Evolutionary conservation across 1,140 invertebrate species (phyloP).

Genomic region (Drosophila sulfurigaster): DNA sequence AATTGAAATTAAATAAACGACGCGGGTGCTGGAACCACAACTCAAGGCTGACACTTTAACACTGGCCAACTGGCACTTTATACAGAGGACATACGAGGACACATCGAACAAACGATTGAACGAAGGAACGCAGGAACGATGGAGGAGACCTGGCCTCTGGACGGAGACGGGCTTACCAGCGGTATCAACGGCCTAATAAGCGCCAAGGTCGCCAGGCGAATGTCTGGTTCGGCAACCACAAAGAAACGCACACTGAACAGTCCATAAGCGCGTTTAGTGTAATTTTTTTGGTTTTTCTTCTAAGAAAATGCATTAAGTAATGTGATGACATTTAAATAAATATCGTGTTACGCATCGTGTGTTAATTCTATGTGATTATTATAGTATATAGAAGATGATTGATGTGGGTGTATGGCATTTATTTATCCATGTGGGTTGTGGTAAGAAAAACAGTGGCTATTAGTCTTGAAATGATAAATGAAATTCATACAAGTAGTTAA

Average conservation of each 20-base stretch:
- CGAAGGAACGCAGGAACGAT: constrained; percentile 49
- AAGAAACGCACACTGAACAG: constrained; percentile 82
- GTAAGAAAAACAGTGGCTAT: constrained; percentile 23
- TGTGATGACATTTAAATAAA: constrained; percentile 29
- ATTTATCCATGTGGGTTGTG: constrained; percentile 26
- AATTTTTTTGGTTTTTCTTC: constrained; percentile 74
- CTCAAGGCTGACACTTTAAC: constrained; percentile 49
- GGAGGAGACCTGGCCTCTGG: constrained; percentile 42
- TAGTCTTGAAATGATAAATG: constrained; percentile 58
- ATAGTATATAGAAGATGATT: constrained; percentile 23
- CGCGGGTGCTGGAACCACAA: constrained; percentile 63
- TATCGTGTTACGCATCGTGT: constrained; percentile 29
- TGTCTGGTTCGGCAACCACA: constrained; percentile 81
- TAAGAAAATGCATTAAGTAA: constrained; percentile 73
- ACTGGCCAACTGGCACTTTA: constrained; percentile 53
- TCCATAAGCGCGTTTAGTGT: constrained; percentile 73
- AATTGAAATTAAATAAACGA: constrained; percentile 37
- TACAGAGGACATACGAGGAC: constrained; percentile 57
- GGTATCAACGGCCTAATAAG: constrained; percentile 82
- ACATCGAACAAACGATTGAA: constrained; percentile 60
- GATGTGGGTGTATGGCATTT: constrained; percentile 15
- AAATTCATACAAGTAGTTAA: constrained; percentile 54
- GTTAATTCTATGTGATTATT: constrained; percentile 24
- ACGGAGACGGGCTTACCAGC: constrained; percentile 82
- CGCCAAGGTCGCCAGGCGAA: constrained; percentile 78